A percentile compares a stretch with the other conserved stretches of the same genome.
Conservation (phyloP, 35 echinoderm and acorn worm species). For the Ophiothrix spiculata region DNA sequence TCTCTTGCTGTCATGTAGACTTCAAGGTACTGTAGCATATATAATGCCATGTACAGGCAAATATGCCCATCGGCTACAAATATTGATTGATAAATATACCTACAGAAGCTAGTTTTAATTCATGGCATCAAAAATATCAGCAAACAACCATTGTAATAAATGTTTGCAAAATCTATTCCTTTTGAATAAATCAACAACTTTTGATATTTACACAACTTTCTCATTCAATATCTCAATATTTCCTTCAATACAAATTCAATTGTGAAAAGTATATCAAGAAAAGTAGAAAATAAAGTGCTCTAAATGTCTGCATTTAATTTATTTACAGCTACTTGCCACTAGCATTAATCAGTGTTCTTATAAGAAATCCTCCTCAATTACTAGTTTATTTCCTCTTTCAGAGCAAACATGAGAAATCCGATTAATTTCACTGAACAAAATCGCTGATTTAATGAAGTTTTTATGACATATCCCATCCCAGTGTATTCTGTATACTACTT, state of each 20-base stretch:
- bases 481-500: too few species aligned
- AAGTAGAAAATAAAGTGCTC: background rate
- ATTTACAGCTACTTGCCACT: too few species aligned
- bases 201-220: constrained; percentile 2
- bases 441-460: too few species aligned
- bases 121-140: background rate
- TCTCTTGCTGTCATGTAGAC: background rate
- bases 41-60: background rate
- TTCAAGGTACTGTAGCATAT: background rate
- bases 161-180: background rate
- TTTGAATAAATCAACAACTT: too few species aligned
- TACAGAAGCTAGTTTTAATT: background rate
- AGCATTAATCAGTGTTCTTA: too few species aligned
- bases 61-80: background rate
- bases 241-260: background rate
- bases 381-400: too few species aligned
- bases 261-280: background rate
- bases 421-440: too few species aligned
- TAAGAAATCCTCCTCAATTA: too few species aligned
- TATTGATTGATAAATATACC: background rate
- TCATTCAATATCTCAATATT: background rate
- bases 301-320: too few species aligned
- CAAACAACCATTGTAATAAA: background rate
- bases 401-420: too few species aligned
- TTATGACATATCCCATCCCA: too few species aligned